Percentiles rank a stretch among this genome's conserved stretches.
These are phyloP conservation scores for Eucera pruinosa DNA, from an alignment of 2,888 invertebrate species.

Conservation along the genomic window DNA sequence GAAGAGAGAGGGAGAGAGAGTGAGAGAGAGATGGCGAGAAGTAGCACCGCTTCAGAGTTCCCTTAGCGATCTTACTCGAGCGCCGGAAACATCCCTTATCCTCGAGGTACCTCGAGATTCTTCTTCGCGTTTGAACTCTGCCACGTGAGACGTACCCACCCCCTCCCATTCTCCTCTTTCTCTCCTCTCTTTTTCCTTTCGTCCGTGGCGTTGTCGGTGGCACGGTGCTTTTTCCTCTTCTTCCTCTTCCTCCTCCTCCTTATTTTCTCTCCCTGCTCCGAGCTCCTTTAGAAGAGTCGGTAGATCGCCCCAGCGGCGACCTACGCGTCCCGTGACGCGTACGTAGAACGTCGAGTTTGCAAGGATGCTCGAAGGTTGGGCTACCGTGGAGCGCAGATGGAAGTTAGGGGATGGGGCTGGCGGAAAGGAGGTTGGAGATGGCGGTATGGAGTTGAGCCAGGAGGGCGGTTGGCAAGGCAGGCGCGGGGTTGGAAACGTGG, in stretches of 20 bases:
- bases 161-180: conserved; percentile 1
- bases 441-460: conserved; percentile 69
- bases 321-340: conserved; percentile 68
- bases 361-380: conserved; percentile 77
- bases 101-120: conserved; percentile 68
- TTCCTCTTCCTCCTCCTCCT: conserved; percentile 32
- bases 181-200: conserved; percentile 37
- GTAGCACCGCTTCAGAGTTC: conserved; percentile 63
- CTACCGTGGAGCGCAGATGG: conserved; percentile 52
- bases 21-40: conserved; percentile 36
- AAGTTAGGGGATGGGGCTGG: conserved; percentile 42
- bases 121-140: conserved; percentile 67
- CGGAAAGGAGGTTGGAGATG: conserved; percentile 66
- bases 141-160: conserved; percentile 50
- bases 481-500: conserved; percentile 72
- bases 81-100: conserved; percentile 73
- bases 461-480: conserved; percentile 64
- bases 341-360: conserved; percentile 62
- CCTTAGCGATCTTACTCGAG: conserved; percentile 72
- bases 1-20: conserved; percentile 6
- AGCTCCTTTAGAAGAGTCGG: conserved; percentile 41
- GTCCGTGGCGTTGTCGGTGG: conserved; percentile 6
- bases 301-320: conserved; percentile 62
- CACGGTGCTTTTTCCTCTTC: conserved; percentile 6
- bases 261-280: conserved; percentile 37